These are phyloP conservation scores for Gallinago nigripennis DNA, from an alignment of 2,797 vertebrate species.

Conservation along the genomic window DNA sequence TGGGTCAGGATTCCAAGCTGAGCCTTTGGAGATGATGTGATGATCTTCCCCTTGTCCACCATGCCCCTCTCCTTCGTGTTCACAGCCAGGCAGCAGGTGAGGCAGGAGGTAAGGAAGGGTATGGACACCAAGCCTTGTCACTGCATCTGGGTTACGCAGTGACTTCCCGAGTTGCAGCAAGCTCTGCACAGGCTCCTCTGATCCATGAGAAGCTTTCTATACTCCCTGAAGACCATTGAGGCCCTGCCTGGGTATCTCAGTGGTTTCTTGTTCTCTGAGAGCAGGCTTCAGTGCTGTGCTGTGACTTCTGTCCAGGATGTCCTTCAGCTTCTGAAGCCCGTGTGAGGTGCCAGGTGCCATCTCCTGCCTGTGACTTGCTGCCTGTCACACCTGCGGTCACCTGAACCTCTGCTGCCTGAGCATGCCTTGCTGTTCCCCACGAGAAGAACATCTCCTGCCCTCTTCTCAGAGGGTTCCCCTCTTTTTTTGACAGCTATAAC, in stretches of 20 bases:
- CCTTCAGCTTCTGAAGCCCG: not conserved
- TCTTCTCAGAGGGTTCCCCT: not conserved
- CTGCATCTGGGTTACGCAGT: fast-evolving
- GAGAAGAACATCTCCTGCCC: not conserved
- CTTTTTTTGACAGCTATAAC: not conserved
- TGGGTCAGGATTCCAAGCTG: not conserved
- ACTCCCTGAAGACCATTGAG: not conserved
- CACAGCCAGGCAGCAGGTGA: not conserved
- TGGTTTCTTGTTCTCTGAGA: not conserved
- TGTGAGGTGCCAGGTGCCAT: not conserved
- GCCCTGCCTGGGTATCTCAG: not conserved
- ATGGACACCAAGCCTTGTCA: not conserved
- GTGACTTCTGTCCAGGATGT: not conserved
- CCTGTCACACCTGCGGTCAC: not conserved
- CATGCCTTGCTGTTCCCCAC: not conserved
- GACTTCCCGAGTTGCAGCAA: not conserved
- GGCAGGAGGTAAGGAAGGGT: not conserved
- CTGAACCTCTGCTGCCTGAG: not conserved
- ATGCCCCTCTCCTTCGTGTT: not conserved
- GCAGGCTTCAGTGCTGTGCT: not conserved
- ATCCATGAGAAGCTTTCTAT: not conserved
- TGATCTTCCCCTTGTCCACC: not conserved
- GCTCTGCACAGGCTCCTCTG: not conserved
- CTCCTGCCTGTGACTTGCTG: not conserved
- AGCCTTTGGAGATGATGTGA: not conserved